Conservation (phyloP, 2,888 invertebrate genomes). For the Hololepta plana region DNA sequence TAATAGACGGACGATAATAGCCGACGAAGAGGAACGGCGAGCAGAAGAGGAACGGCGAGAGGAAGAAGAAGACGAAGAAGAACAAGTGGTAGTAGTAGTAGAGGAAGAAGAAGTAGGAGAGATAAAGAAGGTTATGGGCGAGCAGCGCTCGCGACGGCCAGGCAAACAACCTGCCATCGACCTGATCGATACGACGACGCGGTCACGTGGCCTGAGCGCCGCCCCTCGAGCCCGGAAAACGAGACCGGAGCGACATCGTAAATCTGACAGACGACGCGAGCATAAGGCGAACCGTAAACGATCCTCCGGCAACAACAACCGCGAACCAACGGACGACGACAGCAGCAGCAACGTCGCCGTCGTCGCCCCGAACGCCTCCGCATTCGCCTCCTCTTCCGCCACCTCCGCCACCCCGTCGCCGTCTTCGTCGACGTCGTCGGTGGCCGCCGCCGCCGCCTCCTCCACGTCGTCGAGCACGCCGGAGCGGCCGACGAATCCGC, state of each 20-base stretch:
- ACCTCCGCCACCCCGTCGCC: too few relatives aligned
- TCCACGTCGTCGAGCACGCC: slow-evolving; percentile 17
- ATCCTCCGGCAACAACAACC: slow-evolving; percentile 9
- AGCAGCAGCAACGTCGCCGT: slow-evolving; percentile 13
- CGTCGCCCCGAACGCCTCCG: too few relatives aligned
- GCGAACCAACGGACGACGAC: slow-evolving; percentile 9
- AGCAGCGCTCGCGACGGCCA: slow-evolving; percentile 26
- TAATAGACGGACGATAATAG: too few relatives aligned
- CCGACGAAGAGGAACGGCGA: too few relatives aligned
- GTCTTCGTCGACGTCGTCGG: slow-evolving; percentile 5
- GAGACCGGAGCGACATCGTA: slow-evolving; percentile 28
- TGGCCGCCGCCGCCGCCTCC: slow-evolving; percentile 10
- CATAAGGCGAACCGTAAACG: slow-evolving; percentile 18
- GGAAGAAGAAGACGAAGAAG: slow-evolving; percentile 2
- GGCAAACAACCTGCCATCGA: slow-evolving; percentile 22
- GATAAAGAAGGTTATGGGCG: slow-evolving; percentile 22
- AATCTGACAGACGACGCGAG: slow-evolving; percentile 27
- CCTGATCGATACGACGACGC: slow-evolving; percentile 23
- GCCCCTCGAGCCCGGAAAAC: slow-evolving; percentile 26
- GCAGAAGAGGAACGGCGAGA: slow-evolving; percentile 8
- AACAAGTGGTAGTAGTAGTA: background rate
- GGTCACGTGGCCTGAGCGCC: slow-evolving; percentile 23
- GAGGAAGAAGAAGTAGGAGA: background rate
- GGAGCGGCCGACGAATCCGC: slow-evolving; percentile 33
- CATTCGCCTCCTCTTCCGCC: too few relatives aligned